A percentile compares a stretch with the other conserved stretches of the same genome.
phyloP scores from a whole-genome alignment of 2,888 invertebrate species.

The Drosophila monieri region DNA sequence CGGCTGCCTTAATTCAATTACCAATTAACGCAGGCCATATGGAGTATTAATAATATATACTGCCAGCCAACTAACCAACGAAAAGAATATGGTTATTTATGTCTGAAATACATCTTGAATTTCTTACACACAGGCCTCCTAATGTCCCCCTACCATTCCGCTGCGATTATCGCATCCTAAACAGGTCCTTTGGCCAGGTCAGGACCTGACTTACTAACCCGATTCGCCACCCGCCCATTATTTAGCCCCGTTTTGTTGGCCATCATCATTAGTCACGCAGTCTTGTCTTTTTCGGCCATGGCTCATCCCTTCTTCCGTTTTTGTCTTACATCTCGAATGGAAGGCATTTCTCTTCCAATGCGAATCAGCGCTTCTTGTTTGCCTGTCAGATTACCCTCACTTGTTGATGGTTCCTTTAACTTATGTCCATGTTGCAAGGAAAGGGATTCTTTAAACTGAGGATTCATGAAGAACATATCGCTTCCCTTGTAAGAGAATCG shows the following conservation, averaged over 20 bases:
- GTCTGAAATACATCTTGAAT: background rate
- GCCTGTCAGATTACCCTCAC: background rate
- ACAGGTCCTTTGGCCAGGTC: slow-evolving; percentile 8
- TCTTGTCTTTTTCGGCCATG: slow-evolving; percentile 1
- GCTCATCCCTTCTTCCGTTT: background rate
- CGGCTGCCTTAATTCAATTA: slow-evolving; percentile 61
- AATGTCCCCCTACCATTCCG: background rate
- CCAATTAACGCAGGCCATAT: slow-evolving; percentile 52
- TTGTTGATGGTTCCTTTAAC: slow-evolving; percentile 2
- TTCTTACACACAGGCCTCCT: slow-evolving; percentile 45
- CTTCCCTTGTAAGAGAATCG: background rate
- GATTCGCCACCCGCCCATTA: background rate
- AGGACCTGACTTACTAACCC: slow-evolving; percentile 42
- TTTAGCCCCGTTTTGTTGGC: slow-evolving; percentile 1
- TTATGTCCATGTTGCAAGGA: background rate
- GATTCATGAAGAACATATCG: background rate
- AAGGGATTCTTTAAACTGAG: background rate
- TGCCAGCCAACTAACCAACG: background rate
- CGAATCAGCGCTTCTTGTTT: slow-evolving; percentile 1
- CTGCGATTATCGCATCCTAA: slow-evolving; percentile 1
- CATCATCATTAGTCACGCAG: slow-evolving; percentile 1
- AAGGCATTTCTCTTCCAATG: background rate
- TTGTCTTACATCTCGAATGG: background rate
- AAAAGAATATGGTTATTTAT: background rate
- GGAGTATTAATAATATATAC: background rate